Base-by-base conservation (phyloP, 2,113 vertebrate species). In the Nothocercus julius region DNA sequence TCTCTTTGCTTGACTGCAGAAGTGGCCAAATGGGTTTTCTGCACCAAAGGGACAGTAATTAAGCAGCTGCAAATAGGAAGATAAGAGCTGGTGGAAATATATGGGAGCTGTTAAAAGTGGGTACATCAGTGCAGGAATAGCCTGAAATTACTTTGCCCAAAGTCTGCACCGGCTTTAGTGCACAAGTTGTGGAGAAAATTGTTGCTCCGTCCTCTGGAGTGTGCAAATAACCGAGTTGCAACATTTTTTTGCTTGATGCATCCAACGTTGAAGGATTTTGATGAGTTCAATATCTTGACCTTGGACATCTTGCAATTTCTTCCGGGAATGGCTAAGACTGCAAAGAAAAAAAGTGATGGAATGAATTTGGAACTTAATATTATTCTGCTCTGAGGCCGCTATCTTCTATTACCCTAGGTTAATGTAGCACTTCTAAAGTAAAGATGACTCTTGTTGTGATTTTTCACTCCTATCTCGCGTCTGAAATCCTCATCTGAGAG, bases 91-190 rank as follows among this genome's bases (percentile, higher is more conserved):
- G 30, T 40, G 58, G 42, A 45, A 72, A 25, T 68, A 49, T n/a
- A 17, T 82, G 56, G 54, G 47, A 51, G 25, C 30, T 64, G 27
- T 56, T 53, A 10, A 27, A 56, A 66, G 13, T 0, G 7, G 47
- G 13, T 44, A 25, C 0, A 0, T 51, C 51, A 25, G 64, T 54
- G 45, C 4, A 2, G 45, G 20, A 82, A 34, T 16, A 36, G 13
- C 32, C 59, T 36, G 58, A 25, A 59, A 77, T 9, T 36, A 25
- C 45, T 42, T 20, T 40, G 28, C 25, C 67, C 64, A 5, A 7
- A 30, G 19, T 34, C 3, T 0, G 0, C 22, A 16, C 16, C 22
- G 63, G 28, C 18, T 61, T 85, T 85, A 44, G 5, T 59, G 51
- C 13, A 22, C 42, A 54, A 80, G n/a, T 27, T 61, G 34, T 53